Percentiles rank a stretch among this genome's conserved stretches.
These are phyloP conservation scores for Reinhardtius hippoglossoides DNA, from an alignment of 2,113 vertebrate species.

Conservation along the genomic window DNA sequence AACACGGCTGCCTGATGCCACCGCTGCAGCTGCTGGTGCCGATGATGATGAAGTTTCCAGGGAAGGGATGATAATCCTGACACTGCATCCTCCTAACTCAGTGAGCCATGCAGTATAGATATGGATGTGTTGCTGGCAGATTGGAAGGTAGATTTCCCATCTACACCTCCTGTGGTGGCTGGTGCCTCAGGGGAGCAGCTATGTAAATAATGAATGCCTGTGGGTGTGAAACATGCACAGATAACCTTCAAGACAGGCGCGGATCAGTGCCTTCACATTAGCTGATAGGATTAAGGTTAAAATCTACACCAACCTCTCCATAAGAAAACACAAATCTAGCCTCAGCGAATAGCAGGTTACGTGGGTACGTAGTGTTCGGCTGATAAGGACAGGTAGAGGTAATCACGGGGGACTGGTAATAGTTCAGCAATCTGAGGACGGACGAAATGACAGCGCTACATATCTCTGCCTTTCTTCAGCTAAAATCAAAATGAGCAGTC, in stretches of 20 bases:
- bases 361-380: slow-evolving; percentile 60
- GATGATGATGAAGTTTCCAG: slow-evolving; percentile 78
- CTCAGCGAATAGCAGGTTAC: slow-evolving; percentile 60
- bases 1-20: slow-evolving; percentile 49
- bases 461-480: slow-evolving; percentile 35
- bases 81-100: slow-evolving; percentile 76
- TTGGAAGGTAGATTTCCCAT: slow-evolving; percentile 80
- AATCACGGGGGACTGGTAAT: slow-evolving; percentile 61
- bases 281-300: slow-evolving; percentile 83
- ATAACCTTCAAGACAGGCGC: slow-evolving; percentile 83
- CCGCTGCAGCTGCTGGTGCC: slow-evolving; percentile 54
- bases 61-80: slow-evolving; percentile 78
- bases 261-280: slow-evolving; percentile 82
- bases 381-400: slow-evolving; percentile 65
- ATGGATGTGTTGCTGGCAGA: slow-evolving; percentile 78
- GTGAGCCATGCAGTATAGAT: slow-evolving; percentile 79
- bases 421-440: slow-evolving; percentile 63
- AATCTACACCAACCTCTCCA: slow-evolving; percentile 79
- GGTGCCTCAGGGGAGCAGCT: slow-evolving; percentile 72
- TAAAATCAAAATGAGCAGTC: slow-evolving; percentile 31
- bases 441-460: slow-evolving; percentile 53
- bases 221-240: slow-evolving; percentile 80
- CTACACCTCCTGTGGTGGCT: slow-evolving; percentile 76
- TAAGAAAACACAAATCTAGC: slow-evolving; percentile 73
- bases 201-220: slow-evolving; percentile 83